Percentiles rank a stretch among this genome's conserved stretches.
Evolutionary conservation across 2,888 invertebrate species (phyloP).

Genomic region (Anarsia innoxiella): DNA sequence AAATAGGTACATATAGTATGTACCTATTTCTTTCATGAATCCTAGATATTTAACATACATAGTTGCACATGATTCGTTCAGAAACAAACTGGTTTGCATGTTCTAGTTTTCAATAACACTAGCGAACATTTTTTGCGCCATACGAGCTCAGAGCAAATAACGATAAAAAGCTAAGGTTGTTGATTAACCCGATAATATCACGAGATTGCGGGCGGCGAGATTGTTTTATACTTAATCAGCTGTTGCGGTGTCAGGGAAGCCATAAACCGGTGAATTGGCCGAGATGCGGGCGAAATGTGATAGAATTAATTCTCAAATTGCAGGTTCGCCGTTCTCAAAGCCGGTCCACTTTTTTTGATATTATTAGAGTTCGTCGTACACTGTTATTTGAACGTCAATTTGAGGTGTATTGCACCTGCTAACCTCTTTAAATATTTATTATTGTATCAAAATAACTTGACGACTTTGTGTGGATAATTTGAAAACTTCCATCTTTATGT

Average conservation of each 20-base stretch:
- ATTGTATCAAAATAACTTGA: constrained; percentile 40
- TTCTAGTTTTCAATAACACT: too few relatives aligned
- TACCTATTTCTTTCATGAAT: too few relatives aligned
- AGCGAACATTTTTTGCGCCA: too few relatives aligned
- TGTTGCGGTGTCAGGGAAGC: constrained; percentile 50
- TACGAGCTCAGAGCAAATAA: too few relatives aligned
- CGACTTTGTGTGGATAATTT: constrained; percentile 39
- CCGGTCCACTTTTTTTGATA: constrained; percentile 41
- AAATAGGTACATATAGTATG: too few relatives aligned
- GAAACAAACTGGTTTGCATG: too few relatives aligned
- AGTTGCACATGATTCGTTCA: too few relatives aligned
- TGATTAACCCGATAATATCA: constrained; percentile 45
- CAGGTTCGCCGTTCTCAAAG: constrained; percentile 45
- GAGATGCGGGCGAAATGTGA: constrained; percentile 50
- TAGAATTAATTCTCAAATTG: constrained; percentile 67
- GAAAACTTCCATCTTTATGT: constrained; percentile 33
- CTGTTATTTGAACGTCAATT: constrained; percentile 63
- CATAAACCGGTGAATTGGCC: constrained; percentile 44
- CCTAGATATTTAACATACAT: too few relatives aligned
- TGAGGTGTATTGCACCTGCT: constrained; percentile 62
- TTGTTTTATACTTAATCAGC: constrained; percentile 53
- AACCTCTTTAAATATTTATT: constrained; percentile 67
- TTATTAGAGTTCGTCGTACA: constrained; percentile 45
- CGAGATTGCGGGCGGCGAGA: constrained; percentile 41
- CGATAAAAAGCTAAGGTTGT: constrained; percentile 14